phyloP scores from a whole-genome alignment of 2,888 invertebrate genomes.

The Melinaea marsaeus region DNA sequence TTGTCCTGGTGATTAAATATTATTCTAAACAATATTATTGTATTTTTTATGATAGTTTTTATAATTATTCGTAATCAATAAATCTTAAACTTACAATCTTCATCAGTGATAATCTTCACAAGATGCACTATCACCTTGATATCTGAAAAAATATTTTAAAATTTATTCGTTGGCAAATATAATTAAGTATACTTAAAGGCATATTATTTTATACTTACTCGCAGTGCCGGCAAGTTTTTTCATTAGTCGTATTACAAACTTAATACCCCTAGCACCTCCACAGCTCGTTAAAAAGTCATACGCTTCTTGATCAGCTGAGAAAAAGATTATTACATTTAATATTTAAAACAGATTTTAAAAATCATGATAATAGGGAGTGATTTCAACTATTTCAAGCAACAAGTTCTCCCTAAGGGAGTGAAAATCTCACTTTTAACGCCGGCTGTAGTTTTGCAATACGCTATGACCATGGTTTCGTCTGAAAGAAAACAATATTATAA shows the following conservation, averaged over 20 bases:
- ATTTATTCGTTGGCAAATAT: too few species aligned
- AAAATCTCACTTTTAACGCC: constrained; percentile 16
- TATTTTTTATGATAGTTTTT: too few species aligned
- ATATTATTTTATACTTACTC: constrained; percentile 40
- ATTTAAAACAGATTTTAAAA: not conserved
- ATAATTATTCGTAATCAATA: not conserved
- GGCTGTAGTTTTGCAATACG: constrained; percentile 9
- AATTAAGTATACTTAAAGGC: not conserved
- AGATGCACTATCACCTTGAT: constrained; percentile 41
- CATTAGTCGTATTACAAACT: constrained; percentile 36
- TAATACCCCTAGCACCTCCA: constrained; percentile 12
- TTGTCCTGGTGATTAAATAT: not conserved
- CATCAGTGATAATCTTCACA: constrained; percentile 45
- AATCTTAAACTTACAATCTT: constrained; percentile 41
- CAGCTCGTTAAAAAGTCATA: constrained; percentile 16
- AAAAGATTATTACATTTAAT: not conserved
- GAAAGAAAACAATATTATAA: constrained; percentile 4
- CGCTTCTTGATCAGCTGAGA: constrained; percentile 12
- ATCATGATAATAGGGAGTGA: not conserved
- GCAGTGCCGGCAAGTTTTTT: constrained; percentile 43
- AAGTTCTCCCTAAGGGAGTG: not conserved
- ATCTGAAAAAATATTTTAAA: constrained; percentile 38
- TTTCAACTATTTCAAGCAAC: not conserved
- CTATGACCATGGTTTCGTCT: constrained; percentile 17
- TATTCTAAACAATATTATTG: too few species aligned